Evolutionary conservation across 23 tunicate species (phyloP), one percentile per base, ranked within the genome.

Genomic region (Ascidia mentula): DNA sequence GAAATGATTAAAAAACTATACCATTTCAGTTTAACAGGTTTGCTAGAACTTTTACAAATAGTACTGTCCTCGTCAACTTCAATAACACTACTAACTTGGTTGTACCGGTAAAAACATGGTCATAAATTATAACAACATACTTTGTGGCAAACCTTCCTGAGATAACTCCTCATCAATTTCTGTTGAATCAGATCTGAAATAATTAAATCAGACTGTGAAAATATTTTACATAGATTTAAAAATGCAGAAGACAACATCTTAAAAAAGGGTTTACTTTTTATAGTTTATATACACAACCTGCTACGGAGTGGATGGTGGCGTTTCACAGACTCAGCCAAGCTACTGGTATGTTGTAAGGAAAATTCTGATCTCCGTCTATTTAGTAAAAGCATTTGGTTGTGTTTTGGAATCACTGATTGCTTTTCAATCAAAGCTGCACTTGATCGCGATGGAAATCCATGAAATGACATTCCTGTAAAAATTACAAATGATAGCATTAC

Each of bases 81-180:
- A n/a, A n/a, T n/a, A n/a, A n/a, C n/a, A n/a, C n/a, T n/a, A n/a
- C n/a, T n/a, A n/a, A 42, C 12, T 42, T 12, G 15, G 53, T 42
- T 42, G 53, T 15, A 42, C 53, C 12, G 12, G 53, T 9, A 42
- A 12, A 42, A 15, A 42, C 53, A 42, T 9, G 15, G 53, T 15
- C 53, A 5, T 20, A 53, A 20, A 53, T 53, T 53, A 65, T 39
- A 0, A 12, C 28, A 33, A 79, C 95, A 72, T 80, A 89, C 95
- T 65, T 60, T 88, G 81, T 20, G 96, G 96, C n/a, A 90, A 59
- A 15, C 96, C 96, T 80, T 90, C 89, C 76, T 90, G 96, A 8
- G 89, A 85, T 18, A 77, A 81, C 40, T 35, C 82, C 18, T 80
- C 96, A 69, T 79, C 69, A 20, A 53, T 53, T 53, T 53, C 65